phyloP scores from a whole-genome alignment of 2,888 invertebrate species.

The Lymantria dispar region DNA sequence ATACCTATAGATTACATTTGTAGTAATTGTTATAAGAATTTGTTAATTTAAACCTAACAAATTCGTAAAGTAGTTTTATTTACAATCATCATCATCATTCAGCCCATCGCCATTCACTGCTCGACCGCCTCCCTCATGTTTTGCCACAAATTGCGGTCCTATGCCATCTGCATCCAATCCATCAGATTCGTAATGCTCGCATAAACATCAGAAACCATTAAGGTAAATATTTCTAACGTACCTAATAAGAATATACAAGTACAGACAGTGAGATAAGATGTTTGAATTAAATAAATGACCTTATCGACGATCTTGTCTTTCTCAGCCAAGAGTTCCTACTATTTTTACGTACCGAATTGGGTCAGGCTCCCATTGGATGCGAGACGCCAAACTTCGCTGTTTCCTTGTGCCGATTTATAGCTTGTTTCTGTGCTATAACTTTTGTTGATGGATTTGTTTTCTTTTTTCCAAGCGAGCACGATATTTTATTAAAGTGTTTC shows the following conservation, averaged over 20 bases:
- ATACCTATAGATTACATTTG: too few species aligned
- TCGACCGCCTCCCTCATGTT: too few species aligned
- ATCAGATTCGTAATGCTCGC: too few species aligned
- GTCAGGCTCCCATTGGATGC: conserved; percentile 7
- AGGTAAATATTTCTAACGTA: too few species aligned
- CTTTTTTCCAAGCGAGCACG: background rate
- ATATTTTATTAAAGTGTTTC: background rate
- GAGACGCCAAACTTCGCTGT: conserved; percentile 7
- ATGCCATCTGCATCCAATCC: too few species aligned
- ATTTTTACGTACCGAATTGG: conserved; percentile 21
- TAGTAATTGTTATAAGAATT: too few species aligned
- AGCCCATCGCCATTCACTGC: too few species aligned
- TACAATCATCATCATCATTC: too few species aligned
- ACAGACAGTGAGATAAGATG: background rate
- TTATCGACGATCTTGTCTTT: conserved; percentile 5
- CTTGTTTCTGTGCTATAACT: conserved; percentile 8
- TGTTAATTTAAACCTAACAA: too few species aligned
- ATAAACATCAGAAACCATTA: too few species aligned
- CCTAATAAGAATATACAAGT: background rate
- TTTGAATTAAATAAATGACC: background rate
- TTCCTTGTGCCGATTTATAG: conserved; percentile 17
- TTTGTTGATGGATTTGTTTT: background rate
- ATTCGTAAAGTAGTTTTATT: too few species aligned
- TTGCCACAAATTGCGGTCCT: too few species aligned
- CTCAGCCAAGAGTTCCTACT: conserved; percentile 7